Conservation (phyloP, 2,113 vertebrate species). For the Tachycineta bicolor region DNA sequence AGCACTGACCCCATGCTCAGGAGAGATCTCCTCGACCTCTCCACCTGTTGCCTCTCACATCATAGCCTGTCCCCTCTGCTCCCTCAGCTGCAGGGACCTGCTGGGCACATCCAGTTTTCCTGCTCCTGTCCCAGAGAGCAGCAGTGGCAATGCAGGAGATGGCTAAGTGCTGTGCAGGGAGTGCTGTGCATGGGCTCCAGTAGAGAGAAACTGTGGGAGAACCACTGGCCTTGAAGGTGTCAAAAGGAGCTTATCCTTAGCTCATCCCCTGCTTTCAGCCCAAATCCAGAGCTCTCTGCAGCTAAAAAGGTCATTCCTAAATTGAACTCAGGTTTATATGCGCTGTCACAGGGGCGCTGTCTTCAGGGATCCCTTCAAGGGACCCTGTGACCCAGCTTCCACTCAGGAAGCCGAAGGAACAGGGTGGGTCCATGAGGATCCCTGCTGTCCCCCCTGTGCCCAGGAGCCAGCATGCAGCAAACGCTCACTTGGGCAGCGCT, state of each 20-base stretch:
- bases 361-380: not conserved
- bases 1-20: not conserved
- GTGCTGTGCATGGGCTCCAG: not conserved
- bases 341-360: rapidly evolving
- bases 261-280: not conserved
- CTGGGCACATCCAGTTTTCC: rapidly evolving
- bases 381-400: not conserved
- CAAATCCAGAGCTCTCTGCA: not conserved
- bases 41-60: not conserved
- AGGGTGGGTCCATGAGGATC: not conserved
- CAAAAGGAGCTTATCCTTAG: not conserved
- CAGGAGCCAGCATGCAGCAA: not conserved
- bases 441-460: not conserved
- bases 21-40: not conserved
- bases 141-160: not conserved
- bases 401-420: rapidly evolving
- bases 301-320: not conserved
- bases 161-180: not conserved
- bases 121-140: not conserved
- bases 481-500: not conserved
- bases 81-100: rapidly evolving
- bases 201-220: not conserved
- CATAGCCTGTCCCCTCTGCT: not conserved
- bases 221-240: not conserved
- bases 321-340: not conserved